These are phyloP conservation scores for Chamaetylas fuelleborni DNA, from an alignment of 2,113 vertebrate species.

Conservation along the genomic window DNA sequence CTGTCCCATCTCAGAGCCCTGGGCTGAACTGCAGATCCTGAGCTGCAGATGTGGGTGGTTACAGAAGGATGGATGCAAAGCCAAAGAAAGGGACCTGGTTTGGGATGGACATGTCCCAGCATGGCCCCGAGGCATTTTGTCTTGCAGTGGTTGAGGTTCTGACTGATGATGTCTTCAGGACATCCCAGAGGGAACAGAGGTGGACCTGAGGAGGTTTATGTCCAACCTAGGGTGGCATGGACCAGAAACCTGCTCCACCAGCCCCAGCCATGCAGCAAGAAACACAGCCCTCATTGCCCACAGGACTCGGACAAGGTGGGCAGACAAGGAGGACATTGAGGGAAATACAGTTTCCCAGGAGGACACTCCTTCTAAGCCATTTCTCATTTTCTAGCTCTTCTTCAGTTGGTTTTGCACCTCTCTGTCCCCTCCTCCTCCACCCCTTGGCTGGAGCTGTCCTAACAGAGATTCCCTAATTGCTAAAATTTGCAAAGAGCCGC, in stretches of 20 bases:
- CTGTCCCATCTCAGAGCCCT: neutral
- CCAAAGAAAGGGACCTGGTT: neutral
- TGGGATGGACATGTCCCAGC: fast-evolving
- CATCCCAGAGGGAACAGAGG: neutral
- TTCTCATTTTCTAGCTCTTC: neutral
- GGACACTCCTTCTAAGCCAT: neutral
- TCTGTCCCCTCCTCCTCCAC: neutral
- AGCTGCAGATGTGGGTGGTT: fast-evolving
- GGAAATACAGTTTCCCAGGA: neutral
- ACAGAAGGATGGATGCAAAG: neutral
- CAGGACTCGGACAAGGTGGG: fast-evolving
- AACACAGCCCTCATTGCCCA: fast-evolving
- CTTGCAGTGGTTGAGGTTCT: neutral
- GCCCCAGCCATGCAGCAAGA: neutral
- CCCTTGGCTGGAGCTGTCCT: neutral
- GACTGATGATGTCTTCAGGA: fast-evolving
- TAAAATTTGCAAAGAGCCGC: neutral
- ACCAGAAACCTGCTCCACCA: neutral
- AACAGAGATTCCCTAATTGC: neutral
- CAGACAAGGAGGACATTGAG: too few relatives aligned
- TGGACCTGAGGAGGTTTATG: neutral
- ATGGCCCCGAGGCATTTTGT: fast-evolving
- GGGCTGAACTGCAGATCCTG: neutral
- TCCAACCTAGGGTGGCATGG: neutral
- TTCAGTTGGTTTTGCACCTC: neutral